phyloP scores from a whole-genome alignment of 2,888 invertebrate genomes.

The Andrena haemorrhoa region DNA sequence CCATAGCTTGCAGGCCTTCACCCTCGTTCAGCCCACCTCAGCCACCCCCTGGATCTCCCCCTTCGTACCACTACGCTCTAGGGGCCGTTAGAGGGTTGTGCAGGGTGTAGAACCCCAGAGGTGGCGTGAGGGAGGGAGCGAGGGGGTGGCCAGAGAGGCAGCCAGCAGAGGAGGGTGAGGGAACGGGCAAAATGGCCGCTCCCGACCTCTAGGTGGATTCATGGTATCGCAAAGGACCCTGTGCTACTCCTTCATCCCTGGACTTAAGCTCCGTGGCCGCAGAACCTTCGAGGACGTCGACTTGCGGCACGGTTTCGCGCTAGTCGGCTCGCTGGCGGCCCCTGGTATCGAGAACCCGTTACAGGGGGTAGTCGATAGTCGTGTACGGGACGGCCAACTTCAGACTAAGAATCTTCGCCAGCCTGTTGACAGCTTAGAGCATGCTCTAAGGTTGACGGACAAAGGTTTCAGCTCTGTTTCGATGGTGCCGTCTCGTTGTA shows the following conservation, averaged over 20 bases:
- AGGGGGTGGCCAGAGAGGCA: conserved; percentile 53
- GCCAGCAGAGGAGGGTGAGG: conserved; percentile 67
- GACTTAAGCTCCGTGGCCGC: conserved; percentile 57
- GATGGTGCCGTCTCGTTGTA: conserved; percentile 35
- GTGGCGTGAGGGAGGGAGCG: conserved; percentile 49
- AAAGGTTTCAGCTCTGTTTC: conserved; percentile 38
- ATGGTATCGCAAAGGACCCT: conserved; percentile 76
- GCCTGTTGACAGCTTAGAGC: too few species aligned
- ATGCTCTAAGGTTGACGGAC: too few species aligned
- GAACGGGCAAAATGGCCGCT: conserved; percentile 83
- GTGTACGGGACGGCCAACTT: conserved; percentile 66
- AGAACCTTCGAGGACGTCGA: conserved; percentile 68
- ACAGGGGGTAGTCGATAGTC: conserved; percentile 59
- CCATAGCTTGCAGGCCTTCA: conserved; percentile 78
- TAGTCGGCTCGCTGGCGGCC: conserved; percentile 50
- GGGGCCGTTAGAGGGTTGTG: conserved; percentile 76
- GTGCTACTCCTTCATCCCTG: conserved; percentile 54
- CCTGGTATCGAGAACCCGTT: conserved; percentile 60
- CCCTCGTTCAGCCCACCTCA: conserved; percentile 79
- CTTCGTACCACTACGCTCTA: conserved; percentile 62
- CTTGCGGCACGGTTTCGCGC: conserved; percentile 60
- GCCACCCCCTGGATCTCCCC: conserved; percentile 62
- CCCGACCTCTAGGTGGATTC: conserved; percentile 79
- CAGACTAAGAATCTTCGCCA: conserved; percentile 62
- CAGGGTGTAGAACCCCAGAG: conserved; percentile 69